Conservation (phyloP, 53 echinoderm and acorn worm species). For the Pentamera pediparva region DNA sequence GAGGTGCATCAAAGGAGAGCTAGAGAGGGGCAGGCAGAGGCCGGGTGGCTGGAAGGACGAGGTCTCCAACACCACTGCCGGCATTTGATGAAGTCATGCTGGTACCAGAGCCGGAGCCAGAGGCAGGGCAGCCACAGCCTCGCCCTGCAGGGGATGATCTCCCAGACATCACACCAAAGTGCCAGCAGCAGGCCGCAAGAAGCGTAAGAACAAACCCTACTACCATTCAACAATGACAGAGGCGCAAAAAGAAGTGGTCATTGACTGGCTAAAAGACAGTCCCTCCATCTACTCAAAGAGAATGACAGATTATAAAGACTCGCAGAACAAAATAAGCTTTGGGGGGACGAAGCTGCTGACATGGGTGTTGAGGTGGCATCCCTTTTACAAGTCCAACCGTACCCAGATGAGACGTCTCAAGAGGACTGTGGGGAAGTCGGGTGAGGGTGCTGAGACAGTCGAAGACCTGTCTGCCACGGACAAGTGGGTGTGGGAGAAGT, state of each 20-base stretch:
- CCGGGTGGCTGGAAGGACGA: background rate
- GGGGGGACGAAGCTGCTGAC: background rate
- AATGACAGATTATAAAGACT: conserved; percentile 21
- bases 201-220: conserved; percentile 29
- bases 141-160: background rate
- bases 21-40: background rate
- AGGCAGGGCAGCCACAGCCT: conserved; percentile 19
- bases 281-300: conserved; percentile 35
- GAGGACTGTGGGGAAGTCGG: conserved; percentile 27
- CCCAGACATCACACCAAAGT: conserved; percentile 11
- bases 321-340: conserved; percentile 9
- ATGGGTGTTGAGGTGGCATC: conserved; percentile 30
- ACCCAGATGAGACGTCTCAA: conserved; percentile 24
- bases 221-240: too few species aligned
- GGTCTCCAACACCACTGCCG: conserved; percentile 20
- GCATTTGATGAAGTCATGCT: conserved; percentile 20
- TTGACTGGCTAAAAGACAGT: too few species aligned
- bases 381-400: conserved; percentile 24
- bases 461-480: conserved; percentile 40
- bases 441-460: conserved; percentile 16
- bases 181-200: conserved; percentile 11
- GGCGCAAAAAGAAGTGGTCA: too few species aligned
- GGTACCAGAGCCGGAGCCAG: conserved; percentile 16
- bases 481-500: conserved; percentile 23
- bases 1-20: too few species aligned